Percentiles rank a stretch among this genome's conserved stretches.
These are phyloP conservation scores for Gorsachius magnificus DNA, from an alignment of 2,797 vertebrate species.

Conservation along the genomic window DNA sequence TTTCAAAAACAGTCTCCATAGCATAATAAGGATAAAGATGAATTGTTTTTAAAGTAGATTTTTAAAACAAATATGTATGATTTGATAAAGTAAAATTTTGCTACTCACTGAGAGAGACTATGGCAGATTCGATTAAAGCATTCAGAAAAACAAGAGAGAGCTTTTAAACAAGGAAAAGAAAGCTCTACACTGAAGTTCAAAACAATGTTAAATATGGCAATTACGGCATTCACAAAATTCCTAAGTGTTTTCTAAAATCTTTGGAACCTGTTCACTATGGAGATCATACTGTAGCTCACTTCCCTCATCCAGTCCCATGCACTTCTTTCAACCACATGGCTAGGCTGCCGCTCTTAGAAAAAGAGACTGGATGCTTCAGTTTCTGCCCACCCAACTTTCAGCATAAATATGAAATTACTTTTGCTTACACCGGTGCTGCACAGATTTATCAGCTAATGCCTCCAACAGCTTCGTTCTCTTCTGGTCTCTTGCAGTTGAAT, in stretches of 20 bases:
- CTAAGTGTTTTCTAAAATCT: background rate
- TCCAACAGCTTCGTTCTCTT: background rate
- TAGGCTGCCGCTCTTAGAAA: background rate
- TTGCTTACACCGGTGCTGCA: background rate
- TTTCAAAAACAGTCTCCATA: background rate
- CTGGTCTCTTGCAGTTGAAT: background rate
- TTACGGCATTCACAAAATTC: background rate
- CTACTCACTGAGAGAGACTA: constrained; percentile 81
- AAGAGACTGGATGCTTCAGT: background rate
- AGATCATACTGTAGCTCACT: background rate
- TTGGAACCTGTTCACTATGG: background rate
- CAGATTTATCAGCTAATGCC: background rate
- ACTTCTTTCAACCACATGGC: background rate
- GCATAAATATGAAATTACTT: background rate
- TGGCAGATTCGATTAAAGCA: constrained; percentile 62
- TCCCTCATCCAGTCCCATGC: background rate
- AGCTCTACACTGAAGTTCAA: background rate
- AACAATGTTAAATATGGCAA: background rate
- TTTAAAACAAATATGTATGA: background rate
- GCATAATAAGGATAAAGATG: background rate
- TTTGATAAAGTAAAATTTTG: constrained; percentile 40
- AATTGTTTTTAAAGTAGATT: background rate
- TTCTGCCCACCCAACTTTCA: background rate
- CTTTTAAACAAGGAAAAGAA: constrained; percentile 51
- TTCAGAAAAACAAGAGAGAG: constrained; percentile 59